Evolutionary conservation across 2,113 vertebrate genomes (phyloP).

Genomic region (Mesocricetus auratus): DNA sequence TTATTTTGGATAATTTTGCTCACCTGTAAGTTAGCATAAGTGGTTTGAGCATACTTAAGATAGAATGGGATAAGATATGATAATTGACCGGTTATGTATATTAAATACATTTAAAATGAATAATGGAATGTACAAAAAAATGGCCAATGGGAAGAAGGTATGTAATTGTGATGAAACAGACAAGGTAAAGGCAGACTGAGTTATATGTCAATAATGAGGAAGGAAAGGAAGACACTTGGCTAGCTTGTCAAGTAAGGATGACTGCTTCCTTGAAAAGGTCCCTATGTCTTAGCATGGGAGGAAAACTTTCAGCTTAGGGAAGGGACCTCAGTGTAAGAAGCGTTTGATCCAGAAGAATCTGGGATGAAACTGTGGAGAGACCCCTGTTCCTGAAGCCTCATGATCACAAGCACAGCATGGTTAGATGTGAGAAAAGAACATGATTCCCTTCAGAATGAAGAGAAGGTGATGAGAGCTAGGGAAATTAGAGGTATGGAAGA

Average conservation of each 20-base stretch:
- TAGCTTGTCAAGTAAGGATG: not conserved
- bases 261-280: not conserved
- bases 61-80: not conserved
- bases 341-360: conserved; percentile 25
- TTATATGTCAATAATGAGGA: not conserved
- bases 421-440: not conserved
- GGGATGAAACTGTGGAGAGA: not conserved
- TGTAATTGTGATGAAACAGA: not conserved
- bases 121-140: too few species aligned
- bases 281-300: not conserved
- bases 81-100: not conserved
- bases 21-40: not conserved
- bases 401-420: not conserved
- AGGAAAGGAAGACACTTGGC: not conserved
- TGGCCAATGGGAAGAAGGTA: not conserved
- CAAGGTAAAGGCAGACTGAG: not conserved
- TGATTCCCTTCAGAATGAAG: not conserved
- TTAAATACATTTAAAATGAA: not conserved
- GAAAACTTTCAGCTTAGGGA: not conserved
- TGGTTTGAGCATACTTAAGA: not conserved
- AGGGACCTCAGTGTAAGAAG: not conserved
- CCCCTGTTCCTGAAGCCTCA: not conserved
- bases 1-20: not conserved
- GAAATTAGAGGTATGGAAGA: not conserved
- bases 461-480: not conserved